Conservation (phyloP, 2,113 vertebrate species). For the Zosterops hypoxanthus region DNA sequence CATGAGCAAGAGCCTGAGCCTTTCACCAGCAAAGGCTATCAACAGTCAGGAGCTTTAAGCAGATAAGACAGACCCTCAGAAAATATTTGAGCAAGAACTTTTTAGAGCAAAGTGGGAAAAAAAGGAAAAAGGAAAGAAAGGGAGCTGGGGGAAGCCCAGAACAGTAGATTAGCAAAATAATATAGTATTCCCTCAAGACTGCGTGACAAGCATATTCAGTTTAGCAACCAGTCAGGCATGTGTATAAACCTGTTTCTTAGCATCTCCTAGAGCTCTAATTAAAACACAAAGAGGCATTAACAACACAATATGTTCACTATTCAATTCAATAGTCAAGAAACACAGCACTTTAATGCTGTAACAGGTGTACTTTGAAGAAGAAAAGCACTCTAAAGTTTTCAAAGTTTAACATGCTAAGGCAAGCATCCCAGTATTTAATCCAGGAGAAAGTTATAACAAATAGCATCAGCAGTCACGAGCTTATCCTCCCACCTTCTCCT, state of each 20-base stretch:
- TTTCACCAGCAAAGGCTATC: neutral
- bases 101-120: neutral
- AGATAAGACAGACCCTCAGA: neutral
- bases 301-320: neutral
- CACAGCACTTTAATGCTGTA: neutral
- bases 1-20: neutral
- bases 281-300: conserved; percentile 23
- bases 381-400: neutral
- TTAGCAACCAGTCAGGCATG: conserved; percentile 22
- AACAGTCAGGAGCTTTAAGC: neutral
- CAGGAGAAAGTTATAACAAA: neutral
- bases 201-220: neutral
- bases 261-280: conserved; percentile 32
- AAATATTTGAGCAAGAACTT: neutral
- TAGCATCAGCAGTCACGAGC: conserved; percentile 21
- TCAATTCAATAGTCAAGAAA: neutral
- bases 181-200: neutral
- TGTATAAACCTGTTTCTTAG: conserved; percentile 19
- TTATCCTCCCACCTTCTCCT: conserved; percentile 38
- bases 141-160: neutral
- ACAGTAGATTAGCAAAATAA: neutral
- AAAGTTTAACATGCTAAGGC: conserved; percentile 9
- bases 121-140: neutral
- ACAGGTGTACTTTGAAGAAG: conserved; percentile 18
- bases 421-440: neutral